phyloP scores from a whole-genome alignment of 1,140 invertebrate genomes.

The Drosophila mojavensis region DNA sequence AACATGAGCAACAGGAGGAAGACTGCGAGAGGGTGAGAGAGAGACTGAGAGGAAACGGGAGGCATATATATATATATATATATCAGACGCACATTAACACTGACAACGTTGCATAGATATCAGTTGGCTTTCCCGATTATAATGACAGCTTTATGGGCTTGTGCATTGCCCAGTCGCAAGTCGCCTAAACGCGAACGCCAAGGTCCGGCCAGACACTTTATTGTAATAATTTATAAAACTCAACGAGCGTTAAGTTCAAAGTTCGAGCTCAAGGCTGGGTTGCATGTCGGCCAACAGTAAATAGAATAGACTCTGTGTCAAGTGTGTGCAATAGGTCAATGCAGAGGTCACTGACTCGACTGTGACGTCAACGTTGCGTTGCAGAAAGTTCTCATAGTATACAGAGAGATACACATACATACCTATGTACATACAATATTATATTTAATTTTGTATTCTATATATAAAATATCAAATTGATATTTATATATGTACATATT shows the following conservation, averaged over 20 bases:
- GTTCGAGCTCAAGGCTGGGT: slow-evolving; percentile 42
- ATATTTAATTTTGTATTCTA: not conserved
- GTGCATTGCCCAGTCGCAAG: slow-evolving; percentile 36
- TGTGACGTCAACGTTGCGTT: not conserved
- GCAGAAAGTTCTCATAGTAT: not conserved
- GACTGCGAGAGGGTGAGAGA: slow-evolving; percentile 2
- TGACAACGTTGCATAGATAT: slow-evolving; percentile 30
- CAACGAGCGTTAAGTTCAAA: slow-evolving; percentile 49
- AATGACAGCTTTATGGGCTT: slow-evolving; percentile 69
- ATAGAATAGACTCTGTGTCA: not conserved
- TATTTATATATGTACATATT: not conserved
- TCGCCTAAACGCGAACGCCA: not conserved
- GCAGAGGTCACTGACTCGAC: slow-evolving; percentile 23
- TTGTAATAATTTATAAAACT: not conserved
- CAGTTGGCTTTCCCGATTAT: slow-evolving; percentile 29
- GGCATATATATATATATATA: slow-evolving; percentile 26
- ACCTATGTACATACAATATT: not conserved
- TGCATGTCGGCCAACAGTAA: not conserved
- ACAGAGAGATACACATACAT: not conserved
- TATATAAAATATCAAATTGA: not conserved
- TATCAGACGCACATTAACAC: too few species aligned
- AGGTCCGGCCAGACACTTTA: slow-evolving; percentile 9
- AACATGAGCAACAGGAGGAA: not conserved
- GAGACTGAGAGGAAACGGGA: not conserved
- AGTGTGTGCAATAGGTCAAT: slow-evolving; percentile 12